Evolutionary conservation across 2,797 vertebrate species (phyloP), one percentile per base, ranked within the genome.

Genomic region (Momotus momota): DNA sequence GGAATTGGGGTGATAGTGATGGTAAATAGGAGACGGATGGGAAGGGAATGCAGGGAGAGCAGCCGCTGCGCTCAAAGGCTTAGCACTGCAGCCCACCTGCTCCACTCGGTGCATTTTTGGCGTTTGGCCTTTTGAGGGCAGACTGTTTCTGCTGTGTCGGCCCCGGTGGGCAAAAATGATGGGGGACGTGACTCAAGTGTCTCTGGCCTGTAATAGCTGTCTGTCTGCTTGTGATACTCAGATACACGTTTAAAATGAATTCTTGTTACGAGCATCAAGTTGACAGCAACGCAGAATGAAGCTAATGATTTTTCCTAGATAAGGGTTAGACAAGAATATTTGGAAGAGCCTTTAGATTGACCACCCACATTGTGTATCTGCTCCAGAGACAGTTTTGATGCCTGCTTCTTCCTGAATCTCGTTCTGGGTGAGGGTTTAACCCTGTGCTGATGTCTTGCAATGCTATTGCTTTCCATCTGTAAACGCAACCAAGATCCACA

Each of bases 111-210:
- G 93, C 84, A 31, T 33, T 94, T 69, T 38, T 27, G 55, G 8
- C 48, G 6, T 81, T 71, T 94, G 74, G 93, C 94, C 94, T 97
- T 96, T 91, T 91, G 97, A 94, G 94, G 94, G 93, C 97, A 93
- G 92, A 40, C 65, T 89, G 25, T 26, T 90, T n/a, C 95, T 33
- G 6, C 43, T 27, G 33, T 17, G 69, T n/a, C 58, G 8, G 57
- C 66, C 33, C 55, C 2, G 0, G 21, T 67, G 46, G 20, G 43
- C 81, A 79, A 2, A 64, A 79, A 7, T 19, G n/a, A 8, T 40
- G 61, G 16, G 49, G 17, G 3, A 9, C 61, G 3, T 4, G 49
- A 57, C 41, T 52, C 14, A 2, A 38, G 12, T 38, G 65, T 55
- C 52, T 58, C 71, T 74, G 66, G 40, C 70, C 40, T 5, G 0